Conservation (phyloP, 2,797 vertebrate species). For the Nyctibius grandis region DNA sequence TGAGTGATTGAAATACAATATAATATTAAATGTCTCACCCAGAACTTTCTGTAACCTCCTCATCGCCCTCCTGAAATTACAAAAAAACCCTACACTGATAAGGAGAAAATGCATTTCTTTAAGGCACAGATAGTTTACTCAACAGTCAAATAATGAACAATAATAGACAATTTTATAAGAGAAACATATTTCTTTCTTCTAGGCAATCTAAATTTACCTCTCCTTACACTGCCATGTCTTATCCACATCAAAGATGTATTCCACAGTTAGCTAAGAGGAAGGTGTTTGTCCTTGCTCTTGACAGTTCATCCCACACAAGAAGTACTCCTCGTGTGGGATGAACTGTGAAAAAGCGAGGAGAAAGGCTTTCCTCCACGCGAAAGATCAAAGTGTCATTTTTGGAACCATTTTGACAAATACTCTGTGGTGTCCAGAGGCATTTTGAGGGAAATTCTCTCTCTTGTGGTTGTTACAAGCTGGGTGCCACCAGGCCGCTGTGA, state of each 20-base stretch:
- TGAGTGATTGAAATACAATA: background rate
- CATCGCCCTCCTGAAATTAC: background rate
- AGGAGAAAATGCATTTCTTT: background rate
- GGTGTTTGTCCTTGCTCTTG: background rate
- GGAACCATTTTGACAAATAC: background rate
- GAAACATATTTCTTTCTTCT: background rate
- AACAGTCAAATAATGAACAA: background rate
- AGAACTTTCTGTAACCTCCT: background rate
- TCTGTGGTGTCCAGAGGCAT: background rate
- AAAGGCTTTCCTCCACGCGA: background rate
- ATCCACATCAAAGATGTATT: background rate
- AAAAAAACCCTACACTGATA: rapidly evolving
- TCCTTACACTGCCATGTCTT: background rate
- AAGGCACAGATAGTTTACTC: background rate
- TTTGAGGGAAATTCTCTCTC: background rate
- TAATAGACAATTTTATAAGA: background rate
- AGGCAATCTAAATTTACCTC: background rate
- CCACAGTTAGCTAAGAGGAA: background rate
- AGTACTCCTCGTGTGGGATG: background rate
- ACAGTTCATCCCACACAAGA: background rate
- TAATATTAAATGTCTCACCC: background rate
- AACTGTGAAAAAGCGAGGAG: background rate
- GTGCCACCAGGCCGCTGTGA: background rate
- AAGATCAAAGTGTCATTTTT: background rate
- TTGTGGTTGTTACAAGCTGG: background rate